phyloP scores from a whole-genome alignment of 1,140 invertebrate genomes.

The Pseudomyrmex dendroicus region DNA sequence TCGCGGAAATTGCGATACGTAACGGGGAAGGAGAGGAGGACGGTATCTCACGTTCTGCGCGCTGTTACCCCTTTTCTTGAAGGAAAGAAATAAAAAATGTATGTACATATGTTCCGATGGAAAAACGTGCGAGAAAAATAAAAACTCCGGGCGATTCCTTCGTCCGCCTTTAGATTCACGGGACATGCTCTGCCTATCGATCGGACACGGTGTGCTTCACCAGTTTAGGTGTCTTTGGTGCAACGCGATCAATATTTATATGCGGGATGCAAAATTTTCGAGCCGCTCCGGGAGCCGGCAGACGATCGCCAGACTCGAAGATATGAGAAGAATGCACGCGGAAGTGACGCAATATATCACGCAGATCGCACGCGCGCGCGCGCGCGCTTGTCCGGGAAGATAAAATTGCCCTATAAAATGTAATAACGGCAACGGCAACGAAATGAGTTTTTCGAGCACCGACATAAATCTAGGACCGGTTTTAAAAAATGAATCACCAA shows the following conservation, averaged over 20 bases:
- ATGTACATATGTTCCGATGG: neutral
- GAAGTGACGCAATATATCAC: neutral
- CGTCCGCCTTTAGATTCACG: slow-evolving; percentile 73
- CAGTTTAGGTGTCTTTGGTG: slow-evolving; percentile 69
- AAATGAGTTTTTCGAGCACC: neutral
- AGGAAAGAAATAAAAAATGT: slow-evolving; percentile 17
- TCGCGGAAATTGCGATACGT: slow-evolving; percentile 8
- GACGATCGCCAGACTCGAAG: neutral
- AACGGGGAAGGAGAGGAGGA: neutral
- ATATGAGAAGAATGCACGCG: slow-evolving; percentile 2
- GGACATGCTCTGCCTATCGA: slow-evolving; percentile 69
- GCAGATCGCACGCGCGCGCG: neutral
- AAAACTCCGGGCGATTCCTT: slow-evolving; percentile 51
- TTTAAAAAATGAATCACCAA: neutral
- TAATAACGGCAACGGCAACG: neutral
- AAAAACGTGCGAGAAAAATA: slow-evolving; percentile 37
- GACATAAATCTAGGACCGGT: neutral
- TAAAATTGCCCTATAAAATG: neutral
- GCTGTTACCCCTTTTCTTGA: neutral
- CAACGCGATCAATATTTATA: slow-evolving; percentile 74
- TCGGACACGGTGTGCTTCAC: slow-evolving; percentile 49
- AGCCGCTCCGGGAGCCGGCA: neutral
- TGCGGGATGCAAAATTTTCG: slow-evolving; percentile 44
- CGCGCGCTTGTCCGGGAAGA: too few relatives aligned
- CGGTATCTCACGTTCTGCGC: slow-evolving; percentile 9